phyloP scores from a whole-genome alignment of 2,113 vertebrate genomes.

The Brachyhypopomus gauderio region DNA sequence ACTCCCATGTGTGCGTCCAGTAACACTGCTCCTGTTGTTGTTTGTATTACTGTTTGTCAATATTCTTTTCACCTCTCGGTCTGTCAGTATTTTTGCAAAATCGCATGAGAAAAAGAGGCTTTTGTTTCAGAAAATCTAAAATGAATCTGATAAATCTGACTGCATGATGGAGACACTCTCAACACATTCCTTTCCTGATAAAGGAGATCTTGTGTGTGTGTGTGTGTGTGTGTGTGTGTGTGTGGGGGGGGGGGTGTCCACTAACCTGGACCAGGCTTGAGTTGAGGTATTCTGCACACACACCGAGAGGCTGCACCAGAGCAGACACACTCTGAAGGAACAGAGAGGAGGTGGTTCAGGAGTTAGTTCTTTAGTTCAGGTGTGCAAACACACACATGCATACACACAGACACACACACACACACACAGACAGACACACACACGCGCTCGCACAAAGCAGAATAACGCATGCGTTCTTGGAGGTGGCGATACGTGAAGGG shows the following conservation, averaged over 20 bases:
- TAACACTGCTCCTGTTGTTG: too few relatives aligned
- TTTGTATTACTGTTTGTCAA: too few relatives aligned
- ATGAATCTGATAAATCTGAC: not conserved
- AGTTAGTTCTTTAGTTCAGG: not conserved
- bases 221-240: too few relatives aligned
- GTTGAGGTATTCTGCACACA: conserved; percentile 96
- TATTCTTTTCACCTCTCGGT: too few relatives aligned
- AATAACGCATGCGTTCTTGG: too few relatives aligned
- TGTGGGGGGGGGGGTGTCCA: not conserved
- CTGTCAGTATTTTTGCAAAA: too few relatives aligned
- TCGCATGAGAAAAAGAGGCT: too few relatives aligned
- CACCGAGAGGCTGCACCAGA: conserved; percentile 92
- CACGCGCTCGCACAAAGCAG: too few relatives aligned
- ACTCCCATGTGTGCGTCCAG: too few relatives aligned
- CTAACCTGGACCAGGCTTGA: conserved; percentile 93
- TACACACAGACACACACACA: too few relatives aligned
- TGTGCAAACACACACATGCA: not conserved
- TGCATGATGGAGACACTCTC: not conserved
- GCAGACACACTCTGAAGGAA: conserved; percentile 87
- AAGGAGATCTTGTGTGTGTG: not conserved
- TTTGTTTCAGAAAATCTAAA: not conserved
- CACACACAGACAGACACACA: too few relatives aligned
- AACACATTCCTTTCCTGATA: not conserved
- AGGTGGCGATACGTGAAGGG: too few relatives aligned
- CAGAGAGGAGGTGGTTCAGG: conserved; percentile 11